Conservation (phyloP, 2,113 vertebrate genomes). For the Engraulis encrasicolus region DNA sequence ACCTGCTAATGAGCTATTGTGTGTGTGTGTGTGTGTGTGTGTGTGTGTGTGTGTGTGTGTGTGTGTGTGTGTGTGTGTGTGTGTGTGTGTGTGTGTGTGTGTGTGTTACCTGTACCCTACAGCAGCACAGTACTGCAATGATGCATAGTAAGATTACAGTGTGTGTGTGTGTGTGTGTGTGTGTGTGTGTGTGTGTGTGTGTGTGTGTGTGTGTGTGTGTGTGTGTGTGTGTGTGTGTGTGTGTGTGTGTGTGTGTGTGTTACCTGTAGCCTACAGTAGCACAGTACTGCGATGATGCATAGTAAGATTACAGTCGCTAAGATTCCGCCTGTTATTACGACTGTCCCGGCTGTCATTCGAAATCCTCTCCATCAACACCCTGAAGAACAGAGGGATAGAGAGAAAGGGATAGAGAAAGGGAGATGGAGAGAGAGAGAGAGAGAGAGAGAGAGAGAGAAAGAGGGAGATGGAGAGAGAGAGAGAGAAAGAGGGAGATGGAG, state of each 20-base stretch:
- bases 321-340: constrained; percentile 99
- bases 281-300: constrained; percentile 96
- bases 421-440: not conserved
- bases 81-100: not conserved
- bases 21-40: not conserved
- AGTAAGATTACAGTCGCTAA: constrained; percentile 97
- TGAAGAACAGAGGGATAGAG: too few relatives aligned
- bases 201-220: too few relatives aligned
- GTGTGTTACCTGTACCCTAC: too few relatives aligned
- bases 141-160: not conserved
- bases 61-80: not conserved
- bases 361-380: constrained; percentile 95
- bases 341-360: constrained; percentile 99
- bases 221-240: not conserved
- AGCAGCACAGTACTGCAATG: too few relatives aligned
- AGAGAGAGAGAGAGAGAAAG: not conserved
- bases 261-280: constrained; percentile 98
- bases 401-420: constrained; percentile 30
- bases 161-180: not conserved
- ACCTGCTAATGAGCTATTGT: too few relatives aligned
- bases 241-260: constrained; percentile 40
- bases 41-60: not conserved
- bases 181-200: too few relatives aligned
- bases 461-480: constrained; percentile 14
- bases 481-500: constrained; percentile 23